Evolutionary conservation across 2,888 invertebrate species (phyloP).

Genomic region (Nasonovia ribisnigri): DNA sequence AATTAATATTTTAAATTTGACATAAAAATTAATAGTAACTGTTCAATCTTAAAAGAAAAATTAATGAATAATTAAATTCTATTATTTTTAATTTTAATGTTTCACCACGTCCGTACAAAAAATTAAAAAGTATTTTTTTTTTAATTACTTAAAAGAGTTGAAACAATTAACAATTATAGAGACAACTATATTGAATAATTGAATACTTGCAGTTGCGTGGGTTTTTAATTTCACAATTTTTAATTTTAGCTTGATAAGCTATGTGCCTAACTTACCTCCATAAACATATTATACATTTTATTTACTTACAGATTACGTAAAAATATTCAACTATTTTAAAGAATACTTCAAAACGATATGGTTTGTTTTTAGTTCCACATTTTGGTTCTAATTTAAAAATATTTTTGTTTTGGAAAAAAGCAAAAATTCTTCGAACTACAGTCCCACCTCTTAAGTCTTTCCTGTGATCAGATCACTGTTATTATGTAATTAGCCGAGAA

Average conservation of each 20-base stretch:
- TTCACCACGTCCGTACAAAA: neutral
- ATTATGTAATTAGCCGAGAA: constrained; percentile 60
- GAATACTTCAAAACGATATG: neutral
- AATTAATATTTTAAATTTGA: neutral
- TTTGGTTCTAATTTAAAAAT: constrained; percentile 3
- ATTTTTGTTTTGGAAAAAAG: neutral
- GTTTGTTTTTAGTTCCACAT: neutral
- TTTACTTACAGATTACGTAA: neutral
- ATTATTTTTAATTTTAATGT: neutral
- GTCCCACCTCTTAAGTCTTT: constrained; percentile 12
- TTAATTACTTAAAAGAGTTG: neutral
- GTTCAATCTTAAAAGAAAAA: neutral
- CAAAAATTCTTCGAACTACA: constrained; percentile 13
- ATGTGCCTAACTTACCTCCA: neutral
- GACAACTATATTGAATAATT: neutral
- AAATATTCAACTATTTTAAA: neutral
- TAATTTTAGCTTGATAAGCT: neutral
- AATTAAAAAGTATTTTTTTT: neutral
- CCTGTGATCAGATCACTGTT: constrained; percentile 33
- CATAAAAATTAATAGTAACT: neutral
- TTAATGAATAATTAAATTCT: neutral
- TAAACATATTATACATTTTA: neutral
- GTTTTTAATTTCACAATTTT: neutral
- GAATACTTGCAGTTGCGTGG: neutral
- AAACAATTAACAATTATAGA: neutral